Conservation (phyloP, 2,888 invertebrate genomes). For the Heliconius sara region DNA sequence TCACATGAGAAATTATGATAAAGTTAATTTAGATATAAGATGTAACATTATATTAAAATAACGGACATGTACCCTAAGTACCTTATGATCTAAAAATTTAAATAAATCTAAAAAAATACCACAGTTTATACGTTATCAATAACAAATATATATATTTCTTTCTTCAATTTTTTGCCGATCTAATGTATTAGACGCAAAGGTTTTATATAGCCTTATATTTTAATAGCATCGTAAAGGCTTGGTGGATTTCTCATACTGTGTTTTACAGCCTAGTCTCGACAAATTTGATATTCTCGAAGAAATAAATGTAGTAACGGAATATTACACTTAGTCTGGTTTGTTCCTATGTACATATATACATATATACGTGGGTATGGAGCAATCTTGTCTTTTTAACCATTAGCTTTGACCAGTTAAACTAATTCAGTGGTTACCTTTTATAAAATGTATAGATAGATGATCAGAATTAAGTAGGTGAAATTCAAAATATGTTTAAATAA, state of each 20-base stretch:
- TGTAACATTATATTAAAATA: no score
- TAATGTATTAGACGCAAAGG: slow-evolving; percentile 39
- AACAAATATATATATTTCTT: slow-evolving; percentile 13
- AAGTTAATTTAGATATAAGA: no score
- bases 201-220: slow-evolving; percentile 47
- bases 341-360: background rate
- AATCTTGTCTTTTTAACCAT: background rate
- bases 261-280: slow-evolving; percentile 38
- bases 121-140: background rate
- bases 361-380: background rate
- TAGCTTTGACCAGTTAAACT: background rate
- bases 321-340: background rate
- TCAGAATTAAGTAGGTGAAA: no score
- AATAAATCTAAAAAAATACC: background rate
- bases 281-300: slow-evolving; percentile 40
- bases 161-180: slow-evolving; percentile 29
- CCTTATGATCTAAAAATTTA: background rate
- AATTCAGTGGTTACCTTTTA: background rate
- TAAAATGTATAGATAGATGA: background rate
- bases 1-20: no score
- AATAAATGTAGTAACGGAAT: slow-evolving; percentile 18
- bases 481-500: no score
- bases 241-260: slow-evolving; percentile 30
- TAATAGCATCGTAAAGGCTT: slow-evolving; percentile 45
- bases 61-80: background rate